Evolutionary conservation across 2,797 vertebrate species (phyloP), one percentile per base, ranked within the genome.

Genomic region (Microchirus variegatus): DNA sequence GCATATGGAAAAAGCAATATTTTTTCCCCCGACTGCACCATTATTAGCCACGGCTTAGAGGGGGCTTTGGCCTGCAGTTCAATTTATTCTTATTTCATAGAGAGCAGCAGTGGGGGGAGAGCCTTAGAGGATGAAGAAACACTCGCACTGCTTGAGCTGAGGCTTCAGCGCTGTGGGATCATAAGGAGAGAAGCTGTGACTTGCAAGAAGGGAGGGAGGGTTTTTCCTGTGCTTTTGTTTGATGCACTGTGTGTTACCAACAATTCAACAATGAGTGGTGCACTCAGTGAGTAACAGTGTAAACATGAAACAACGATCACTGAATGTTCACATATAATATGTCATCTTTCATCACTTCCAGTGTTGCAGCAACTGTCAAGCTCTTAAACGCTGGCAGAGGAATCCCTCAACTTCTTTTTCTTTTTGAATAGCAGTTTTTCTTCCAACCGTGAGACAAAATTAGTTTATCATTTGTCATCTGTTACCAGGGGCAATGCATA

Each of bases 61-160:
- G 71, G 51, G 50, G 52, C 56, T 82, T 82, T 63, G 52, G 64
- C 31, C 41, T 53, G 72, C 56, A 54, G 66, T 77, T 81, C 81
- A 84, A 77, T 82, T 81, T 83, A 82, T 81, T 86, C 74, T 68
- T 73, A 59, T 75, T 75, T 80, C 64, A 84, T 79, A 71, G 80
- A 82, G 59, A 79, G 64, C 55, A 64, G 64, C 37, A 26, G 67
- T 66, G 42, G 53, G 47, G 50, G 63, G 37, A 59, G 58, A 48
- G 54, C 45, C 66, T 73, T 35, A 18, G 62, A 67, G 57, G 43
- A 71, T 75, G 55, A 61, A 69, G 81, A 81, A 72, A 63, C 55
- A 67, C 59, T 63, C 63, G 37, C 5, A 5, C 56, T 61, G 70
- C 56, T 77, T 67, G 59, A 81, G 77, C 57, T 52, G 36, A 43